A percentile compares a stretch with the other conserved stretches of the same genome.
phyloP scores from a whole-genome alignment of 1,140 invertebrate species.

The Scaptomyza montana region DNA sequence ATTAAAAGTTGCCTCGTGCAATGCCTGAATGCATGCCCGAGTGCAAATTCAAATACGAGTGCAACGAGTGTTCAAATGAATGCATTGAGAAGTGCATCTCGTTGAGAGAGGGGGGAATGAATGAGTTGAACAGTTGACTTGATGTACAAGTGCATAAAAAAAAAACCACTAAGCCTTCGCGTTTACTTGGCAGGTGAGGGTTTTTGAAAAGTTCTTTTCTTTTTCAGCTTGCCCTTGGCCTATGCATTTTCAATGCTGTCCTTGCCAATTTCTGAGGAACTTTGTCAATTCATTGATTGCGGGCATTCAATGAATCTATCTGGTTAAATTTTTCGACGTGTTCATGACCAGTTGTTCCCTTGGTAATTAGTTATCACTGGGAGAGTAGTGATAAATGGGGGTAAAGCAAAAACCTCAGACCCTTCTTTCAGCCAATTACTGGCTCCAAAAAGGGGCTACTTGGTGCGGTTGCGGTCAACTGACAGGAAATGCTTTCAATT shows the following conservation, averaged over 20 bases:
- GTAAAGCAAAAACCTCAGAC: no score
- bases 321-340: no score
- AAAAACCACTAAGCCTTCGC: constrained; percentile 17
- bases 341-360: neutral
- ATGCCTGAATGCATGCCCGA: constrained; percentile 54
- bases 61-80: constrained; percentile 37
- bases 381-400: no score
- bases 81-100: constrained; percentile 40
- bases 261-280: neutral
- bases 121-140: constrained; percentile 54
- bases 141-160: constrained; percentile 44
- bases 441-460: neutral
- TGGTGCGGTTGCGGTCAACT: constrained; percentile 10
- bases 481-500: constrained; percentile 2
- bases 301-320: neutral
- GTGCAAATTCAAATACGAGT: constrained; percentile 45
- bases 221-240: constrained; percentile 27
- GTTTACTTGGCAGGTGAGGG: neutral
- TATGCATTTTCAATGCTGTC: constrained; percentile 4
- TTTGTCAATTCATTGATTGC: neutral
- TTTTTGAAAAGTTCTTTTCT: neutral
- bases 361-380: neutral
- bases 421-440: neutral
- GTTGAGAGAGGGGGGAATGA: constrained; percentile 48
- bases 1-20: constrained; percentile 27